These are phyloP conservation scores for Phortica okadai DNA, from an alignment of 2,888 invertebrate species.

Conservation along the genomic window DNA sequence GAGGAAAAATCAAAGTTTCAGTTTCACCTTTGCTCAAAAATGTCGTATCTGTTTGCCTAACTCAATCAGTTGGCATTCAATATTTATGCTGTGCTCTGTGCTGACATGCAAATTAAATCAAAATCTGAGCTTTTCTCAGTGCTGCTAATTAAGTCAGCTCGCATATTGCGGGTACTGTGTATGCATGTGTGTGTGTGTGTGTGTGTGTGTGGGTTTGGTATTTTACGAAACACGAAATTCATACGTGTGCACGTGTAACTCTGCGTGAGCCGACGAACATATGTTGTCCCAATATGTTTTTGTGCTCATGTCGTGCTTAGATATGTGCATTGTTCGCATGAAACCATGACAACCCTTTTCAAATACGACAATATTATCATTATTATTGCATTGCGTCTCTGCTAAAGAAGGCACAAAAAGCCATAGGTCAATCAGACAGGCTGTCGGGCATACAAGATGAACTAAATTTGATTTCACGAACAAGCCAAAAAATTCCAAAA, in stretches of 20 bases:
- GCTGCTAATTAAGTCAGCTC: neutral
- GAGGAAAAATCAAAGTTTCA: no score
- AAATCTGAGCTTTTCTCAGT: neutral
- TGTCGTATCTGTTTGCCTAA: neutral
- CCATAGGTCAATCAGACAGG: neutral
- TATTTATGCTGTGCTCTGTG: neutral
- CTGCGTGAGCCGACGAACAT: neutral
- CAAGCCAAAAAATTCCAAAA: neutral
- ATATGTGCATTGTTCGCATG: slow-evolving; percentile 3
- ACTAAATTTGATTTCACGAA: no score
- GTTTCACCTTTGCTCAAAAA: neutral
- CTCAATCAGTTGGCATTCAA: neutral
- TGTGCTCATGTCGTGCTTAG: neutral
- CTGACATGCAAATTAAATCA: neutral
- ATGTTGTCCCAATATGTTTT: neutral
- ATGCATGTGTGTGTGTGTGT: neutral
- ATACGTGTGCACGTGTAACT: neutral
- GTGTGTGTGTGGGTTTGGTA: no score
- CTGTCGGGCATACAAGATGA: neutral
- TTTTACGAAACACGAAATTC: neutral
- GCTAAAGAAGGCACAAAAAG: neutral
- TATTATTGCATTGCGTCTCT: slow-evolving; percentile 12
- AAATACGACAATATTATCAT: slow-evolving; percentile 2
- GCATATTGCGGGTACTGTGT: neutral
- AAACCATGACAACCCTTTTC: slow-evolving; percentile 2